Evolutionary conservation across 2,797 vertebrate species (phyloP).

Genomic region (Acanthurus lineatus): DNA sequence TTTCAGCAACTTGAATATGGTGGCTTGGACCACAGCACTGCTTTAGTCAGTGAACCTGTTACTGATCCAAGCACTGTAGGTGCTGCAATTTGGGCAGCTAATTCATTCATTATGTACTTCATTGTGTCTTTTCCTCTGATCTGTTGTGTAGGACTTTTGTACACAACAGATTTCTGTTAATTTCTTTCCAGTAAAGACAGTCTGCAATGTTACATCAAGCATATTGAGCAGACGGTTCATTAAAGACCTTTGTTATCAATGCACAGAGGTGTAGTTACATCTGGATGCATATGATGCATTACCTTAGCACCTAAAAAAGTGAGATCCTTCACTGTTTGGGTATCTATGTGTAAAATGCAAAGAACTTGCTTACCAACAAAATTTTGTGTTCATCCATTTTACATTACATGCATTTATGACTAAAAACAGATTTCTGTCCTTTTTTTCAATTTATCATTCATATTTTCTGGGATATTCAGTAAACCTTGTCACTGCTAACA

Average conservation of each 20-base stretch:
- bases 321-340: not conserved
- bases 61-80: not conserved
- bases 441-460: too few species aligned
- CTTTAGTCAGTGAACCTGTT: constrained; percentile 11
- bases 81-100: not conserved
- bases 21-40: not conserved
- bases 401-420: too few species aligned
- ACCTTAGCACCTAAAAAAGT: not conserved
- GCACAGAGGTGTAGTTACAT: not conserved
- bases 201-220: not conserved
- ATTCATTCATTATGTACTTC: not conserved
- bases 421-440: too few species aligned
- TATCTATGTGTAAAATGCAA: not conserved
- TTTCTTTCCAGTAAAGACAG: not conserved
- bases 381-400: not conserved
- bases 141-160: too few species aligned
- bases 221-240: not conserved
- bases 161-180: too few species aligned
- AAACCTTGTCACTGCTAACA: not conserved
- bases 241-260: not conserved
- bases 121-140: not conserved
- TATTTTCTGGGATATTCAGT: too few species aligned
- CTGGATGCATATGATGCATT: not conserved
- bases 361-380: not conserved
- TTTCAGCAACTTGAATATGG: constrained; percentile 11